Evolutionary conservation across 2,888 invertebrate genomes (phyloP), one percentile per base, ranked within the genome.

Genomic region (Philopedon plagiatum): DNA sequence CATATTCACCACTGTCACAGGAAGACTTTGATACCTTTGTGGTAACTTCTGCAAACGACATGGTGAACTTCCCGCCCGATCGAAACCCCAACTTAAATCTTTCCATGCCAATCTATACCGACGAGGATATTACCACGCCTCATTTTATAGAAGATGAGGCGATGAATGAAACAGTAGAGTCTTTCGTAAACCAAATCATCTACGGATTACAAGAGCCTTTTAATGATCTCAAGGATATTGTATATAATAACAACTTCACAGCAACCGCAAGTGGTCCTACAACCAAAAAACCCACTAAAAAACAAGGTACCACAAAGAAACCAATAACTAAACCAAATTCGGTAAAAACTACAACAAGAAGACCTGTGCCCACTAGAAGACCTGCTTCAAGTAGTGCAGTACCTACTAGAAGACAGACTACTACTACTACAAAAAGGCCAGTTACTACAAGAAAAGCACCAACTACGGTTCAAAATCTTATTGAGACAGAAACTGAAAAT

Each of bases 121-220:
- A 91, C 21, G 85, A 89, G 11, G 92, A 93, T 60, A 90, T 93
- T 8, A 92, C 94, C 0, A 94, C 94, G 0, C 94, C 94, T 0
- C 87, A 90, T 0, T 93, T 95, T 84, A 86, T 90, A 9, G 93
- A 94, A 81, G 94, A 95, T 78, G 91, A 91, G 0, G 90, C 91
- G 66, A 83, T 95, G 0, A 91, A 93, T 77, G 91, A 92, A 41
- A 94, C 94, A 84, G 93, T 95, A 85, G 94, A 93, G 80, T 87
- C 92, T 0, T 92, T 95, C 77, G 95, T 95, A 0, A 92, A 92
- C 79, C 94, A 94, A 84, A 93, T 95, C 13, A 94, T 95, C 8
- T 91, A 93, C 75, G 94, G 94, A 18, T 86, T 95, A 1, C 94
- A 94, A 84, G 93, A 92, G 0, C 94, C 95, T 23, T 95, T 95